Conservation (phyloP, 2,888 invertebrate genomes). For the Petrolisthes cinctipes region DNA sequence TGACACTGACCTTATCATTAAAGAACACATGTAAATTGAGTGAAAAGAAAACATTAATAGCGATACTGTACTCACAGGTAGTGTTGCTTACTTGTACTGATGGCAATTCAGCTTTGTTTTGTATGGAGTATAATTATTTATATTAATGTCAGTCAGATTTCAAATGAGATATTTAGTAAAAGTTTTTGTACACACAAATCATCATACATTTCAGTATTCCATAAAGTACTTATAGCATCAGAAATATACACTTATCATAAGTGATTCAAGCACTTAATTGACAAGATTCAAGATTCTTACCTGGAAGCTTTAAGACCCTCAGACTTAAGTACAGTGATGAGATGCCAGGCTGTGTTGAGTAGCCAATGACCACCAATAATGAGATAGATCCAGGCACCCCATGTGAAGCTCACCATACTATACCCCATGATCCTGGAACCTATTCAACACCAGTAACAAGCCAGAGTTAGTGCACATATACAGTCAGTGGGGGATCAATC, state of each 20-base stretch:
- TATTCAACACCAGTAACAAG: neutral
- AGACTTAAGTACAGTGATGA: constrained; percentile 35
- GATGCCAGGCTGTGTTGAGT: constrained; percentile 47
- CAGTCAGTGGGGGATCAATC: neutral
- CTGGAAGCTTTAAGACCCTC: constrained; percentile 34
- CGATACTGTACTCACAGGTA: neutral
- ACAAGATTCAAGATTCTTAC: constrained; percentile 7
- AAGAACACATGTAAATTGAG: no score
- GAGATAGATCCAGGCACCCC: constrained; percentile 44
- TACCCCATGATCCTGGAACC: constrained; percentile 52
- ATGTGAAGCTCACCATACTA: constrained; percentile 40
- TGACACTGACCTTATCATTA: constrained; percentile 29
- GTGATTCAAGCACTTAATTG: no score
- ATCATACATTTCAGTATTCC: no score
- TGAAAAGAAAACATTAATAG: neutral
- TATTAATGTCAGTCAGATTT: no score
- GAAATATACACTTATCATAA: no score
- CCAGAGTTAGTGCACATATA: neutral
- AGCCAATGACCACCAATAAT: constrained; percentile 46
- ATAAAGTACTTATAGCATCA: no score
- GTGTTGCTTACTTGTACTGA: no score
- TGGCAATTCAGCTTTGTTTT: no score
- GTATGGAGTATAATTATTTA: no score
- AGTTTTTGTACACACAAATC: no score
- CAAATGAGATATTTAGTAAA: no score